Percentiles rank a stretch among this genome's conserved stretches.
Conservation (phyloP, 2,113 vertebrate genomes). For the Uria lomvia region DNA sequence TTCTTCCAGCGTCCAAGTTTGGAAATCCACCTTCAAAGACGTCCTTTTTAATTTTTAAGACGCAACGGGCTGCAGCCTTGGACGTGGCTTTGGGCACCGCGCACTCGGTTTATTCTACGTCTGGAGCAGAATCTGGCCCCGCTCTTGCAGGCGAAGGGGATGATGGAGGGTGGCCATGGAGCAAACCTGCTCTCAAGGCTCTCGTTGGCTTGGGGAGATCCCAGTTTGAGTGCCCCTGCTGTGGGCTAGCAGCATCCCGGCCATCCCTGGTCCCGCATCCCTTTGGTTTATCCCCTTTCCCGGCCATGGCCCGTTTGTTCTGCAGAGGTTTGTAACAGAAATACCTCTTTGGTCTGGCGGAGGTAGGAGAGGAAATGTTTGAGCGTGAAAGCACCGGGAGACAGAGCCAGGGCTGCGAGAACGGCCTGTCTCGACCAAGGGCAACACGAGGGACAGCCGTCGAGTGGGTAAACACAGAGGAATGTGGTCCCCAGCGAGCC, state of each 20-base stretch:
- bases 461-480: rapidly evolving
- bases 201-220: background rate
- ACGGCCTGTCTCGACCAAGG: background rate
- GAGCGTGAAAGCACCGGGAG: background rate
- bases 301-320: rapidly evolving
- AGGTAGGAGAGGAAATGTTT: slow-evolving; percentile 6
- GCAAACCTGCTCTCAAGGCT: background rate
- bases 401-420: background rate
- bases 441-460: background rate
- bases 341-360: background rate
- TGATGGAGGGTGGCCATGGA: background rate
- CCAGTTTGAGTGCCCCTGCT: background rate
- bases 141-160: rapidly evolving
- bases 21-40: background rate
- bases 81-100: background rate
- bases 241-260: background rate
- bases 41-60: background rate
- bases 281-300: background rate
- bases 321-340: background rate
- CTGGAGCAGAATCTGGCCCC: background rate
- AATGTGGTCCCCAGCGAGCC: background rate
- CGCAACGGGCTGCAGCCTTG: background rate
- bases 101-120: rapidly evolving
- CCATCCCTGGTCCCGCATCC: background rate
- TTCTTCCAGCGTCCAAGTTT: background rate